Evolutionary conservation across 2,888 invertebrate species (phyloP), one percentile per base, ranked within the genome.

Genomic region (Drosophila colorata): DNA sequence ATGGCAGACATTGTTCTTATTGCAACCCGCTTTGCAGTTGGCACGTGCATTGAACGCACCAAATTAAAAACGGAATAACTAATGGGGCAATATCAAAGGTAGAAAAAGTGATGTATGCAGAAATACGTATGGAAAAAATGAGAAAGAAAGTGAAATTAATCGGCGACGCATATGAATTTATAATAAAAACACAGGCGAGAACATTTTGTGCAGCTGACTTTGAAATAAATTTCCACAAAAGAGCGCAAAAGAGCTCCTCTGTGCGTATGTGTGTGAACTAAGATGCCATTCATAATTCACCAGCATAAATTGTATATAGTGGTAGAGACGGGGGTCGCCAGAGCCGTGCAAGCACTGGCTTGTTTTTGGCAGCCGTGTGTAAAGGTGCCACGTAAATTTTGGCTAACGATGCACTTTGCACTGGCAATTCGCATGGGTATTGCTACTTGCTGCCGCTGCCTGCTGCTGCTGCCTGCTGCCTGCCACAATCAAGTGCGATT

Each of bases 401-500:
- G 80, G 70, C 74, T 88, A 83, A 83, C 83, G 83, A 88, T 83
- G 88, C 83, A 83, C 88, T 88, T 88, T 83, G 71, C 86, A 67
- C 67, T 69, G 70, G 82, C 64, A 82, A 66, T 66, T 78, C 78
- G 64, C 84, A 58, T 49, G 71, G 66, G 66, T 35, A 55, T 65
- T 64, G 41, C 46, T 59, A 52, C 61, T 51, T 40, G 44, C 25
- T 59, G 14, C 47, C 1, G 47, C 33, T 56, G 52, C 65, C 69
- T 69, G 69, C 71, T 71, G n/a, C 47, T 38, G n/a, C 18, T 14
- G n/a, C n/a, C 52, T 59, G 38, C 49, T 71, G 59, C 66, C 65
- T 70, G 83, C 80, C 69, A 88, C 80, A 88, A 82, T 86, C 83
- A 86, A 88, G 87, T 80, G 87, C 83, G 86, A 83, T 88, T 83